Evolutionary conservation across 1,140 invertebrate genomes (phyloP).

Genomic region (Nephotettix cincticeps): DNA sequence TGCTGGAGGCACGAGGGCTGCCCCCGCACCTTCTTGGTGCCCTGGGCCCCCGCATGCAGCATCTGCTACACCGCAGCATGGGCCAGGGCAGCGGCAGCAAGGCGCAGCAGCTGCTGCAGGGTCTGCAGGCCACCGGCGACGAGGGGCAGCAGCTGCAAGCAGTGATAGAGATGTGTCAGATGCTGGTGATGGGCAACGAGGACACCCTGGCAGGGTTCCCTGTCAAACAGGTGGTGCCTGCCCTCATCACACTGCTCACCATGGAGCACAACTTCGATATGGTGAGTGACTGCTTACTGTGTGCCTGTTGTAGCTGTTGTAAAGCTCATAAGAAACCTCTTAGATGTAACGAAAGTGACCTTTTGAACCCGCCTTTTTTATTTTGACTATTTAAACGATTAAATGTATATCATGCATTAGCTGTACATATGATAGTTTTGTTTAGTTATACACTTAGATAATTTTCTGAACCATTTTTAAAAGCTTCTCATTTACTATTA

Average conservation of each 20-base stretch:
- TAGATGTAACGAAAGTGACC: no score
- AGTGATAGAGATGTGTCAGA: constrained; percentile 98
- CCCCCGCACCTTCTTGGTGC: constrained; percentile 95
- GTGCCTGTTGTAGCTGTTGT: no score
- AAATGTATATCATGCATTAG: no score
- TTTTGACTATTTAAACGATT: no score
- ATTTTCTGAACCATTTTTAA: no score
- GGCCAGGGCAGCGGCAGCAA: constrained; percentile 80
- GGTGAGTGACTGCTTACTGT: no score
- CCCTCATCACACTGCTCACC: constrained; percentile 81
- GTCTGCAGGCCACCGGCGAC: constrained; percentile 90
- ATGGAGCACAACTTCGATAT: constrained; percentile 99
- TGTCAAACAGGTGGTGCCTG: constrained; percentile 95
- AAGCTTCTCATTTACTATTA: no score
- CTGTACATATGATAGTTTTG: no score
- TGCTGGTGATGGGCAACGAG: constrained; percentile 99
- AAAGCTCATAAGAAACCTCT: no score
- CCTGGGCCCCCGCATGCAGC: constrained; percentile 95
- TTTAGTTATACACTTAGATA: no score
- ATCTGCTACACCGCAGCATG: constrained; percentile 92
- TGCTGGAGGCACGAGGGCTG: constrained; percentile 90
- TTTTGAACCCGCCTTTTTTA: no score
- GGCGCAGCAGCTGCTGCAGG: constrained; percentile 91
- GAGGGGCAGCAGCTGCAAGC: constrained; percentile 97
- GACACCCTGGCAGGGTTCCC: constrained; percentile 98